phyloP scores from a whole-genome alignment of 2,797 vertebrate species.

The Pseudochromis fuscus region DNA sequence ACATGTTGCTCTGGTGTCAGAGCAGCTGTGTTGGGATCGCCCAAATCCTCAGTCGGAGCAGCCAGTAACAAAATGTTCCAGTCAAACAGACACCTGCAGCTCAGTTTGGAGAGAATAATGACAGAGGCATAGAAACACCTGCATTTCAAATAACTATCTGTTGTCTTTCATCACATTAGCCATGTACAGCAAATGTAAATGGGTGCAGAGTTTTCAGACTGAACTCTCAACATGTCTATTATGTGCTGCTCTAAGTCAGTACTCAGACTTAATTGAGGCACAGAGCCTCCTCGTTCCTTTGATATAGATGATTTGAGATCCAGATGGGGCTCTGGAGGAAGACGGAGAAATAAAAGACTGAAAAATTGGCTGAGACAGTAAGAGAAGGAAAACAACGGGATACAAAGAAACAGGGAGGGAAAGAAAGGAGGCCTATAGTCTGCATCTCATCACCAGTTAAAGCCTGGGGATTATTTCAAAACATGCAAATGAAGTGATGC shows the following conservation, averaged over 20 bases:
- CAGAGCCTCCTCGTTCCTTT: constrained; percentile 48
- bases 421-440: background rate
- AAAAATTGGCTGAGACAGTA: constrained; percentile 21
- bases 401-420: constrained; percentile 31
- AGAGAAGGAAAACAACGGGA: constrained; percentile 10
- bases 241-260: constrained; percentile 30
- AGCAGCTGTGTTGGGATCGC: constrained; percentile 33
- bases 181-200: constrained; percentile 36
- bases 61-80: constrained; percentile 29
- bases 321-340: constrained; percentile 34
- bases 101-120: background rate
- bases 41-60: constrained; percentile 28
- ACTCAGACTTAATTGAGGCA: constrained; percentile 45
- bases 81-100: constrained; percentile 29
- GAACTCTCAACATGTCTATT: constrained; percentile 27
- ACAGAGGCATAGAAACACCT: constrained; percentile 19
- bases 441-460: constrained; percentile 47
- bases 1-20: constrained; percentile 28
- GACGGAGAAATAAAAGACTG: constrained; percentile 18
- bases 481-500: constrained; percentile 30
- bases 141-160: constrained; percentile 28
- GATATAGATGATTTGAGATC: constrained; percentile 47
- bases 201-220: background rate
- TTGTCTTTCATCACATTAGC: constrained; percentile 32
- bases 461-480: constrained; percentile 30